Percentiles rank a stretch among this genome's conserved stretches.
Evolutionary conservation across 2,888 invertebrate species (phyloP).

Genomic region (Sarcophaga carnaria): DNA sequence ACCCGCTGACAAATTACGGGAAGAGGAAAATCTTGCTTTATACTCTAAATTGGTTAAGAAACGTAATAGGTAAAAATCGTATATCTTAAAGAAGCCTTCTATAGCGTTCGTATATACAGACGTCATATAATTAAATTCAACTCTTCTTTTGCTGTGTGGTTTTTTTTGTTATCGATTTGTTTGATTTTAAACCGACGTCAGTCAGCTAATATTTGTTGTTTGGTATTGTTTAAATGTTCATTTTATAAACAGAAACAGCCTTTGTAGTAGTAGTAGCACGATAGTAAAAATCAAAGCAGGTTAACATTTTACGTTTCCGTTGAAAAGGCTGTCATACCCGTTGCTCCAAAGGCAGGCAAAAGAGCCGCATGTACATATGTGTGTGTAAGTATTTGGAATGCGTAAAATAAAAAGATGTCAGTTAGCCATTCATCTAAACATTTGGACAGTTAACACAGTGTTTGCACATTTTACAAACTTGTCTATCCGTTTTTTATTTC

Average conservation of each 20-base stretch:
- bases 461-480: constrained; percentile 28
- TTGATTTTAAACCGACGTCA: constrained; percentile 48
- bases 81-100: too few species aligned
- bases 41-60: too few species aligned
- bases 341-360: constrained; percentile 17
- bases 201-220: constrained; percentile 24
- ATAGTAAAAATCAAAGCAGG: constrained; percentile 31
- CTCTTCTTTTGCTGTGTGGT: neutral
- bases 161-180: constrained; percentile 48
- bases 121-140: neutral
- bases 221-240: constrained; percentile 21
- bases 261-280: neutral
- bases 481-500: neutral
- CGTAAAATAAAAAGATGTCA: constrained; percentile 54
- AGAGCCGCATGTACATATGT: neutral
- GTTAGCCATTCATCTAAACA: constrained; percentile 4
- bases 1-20: too few species aligned
- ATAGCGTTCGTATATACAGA: too few species aligned
- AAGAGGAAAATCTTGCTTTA: too few species aligned
- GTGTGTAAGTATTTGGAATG: constrained; percentile 2
- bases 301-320: constrained; percentile 18
- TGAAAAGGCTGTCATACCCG: neutral
- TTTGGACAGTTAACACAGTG: constrained; percentile 29
- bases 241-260: constrained; percentile 16
- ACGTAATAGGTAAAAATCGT: too few species aligned